Base-by-base conservation (phyloP, 2,113 vertebrate genomes). In the Xerus inauris region DNA sequence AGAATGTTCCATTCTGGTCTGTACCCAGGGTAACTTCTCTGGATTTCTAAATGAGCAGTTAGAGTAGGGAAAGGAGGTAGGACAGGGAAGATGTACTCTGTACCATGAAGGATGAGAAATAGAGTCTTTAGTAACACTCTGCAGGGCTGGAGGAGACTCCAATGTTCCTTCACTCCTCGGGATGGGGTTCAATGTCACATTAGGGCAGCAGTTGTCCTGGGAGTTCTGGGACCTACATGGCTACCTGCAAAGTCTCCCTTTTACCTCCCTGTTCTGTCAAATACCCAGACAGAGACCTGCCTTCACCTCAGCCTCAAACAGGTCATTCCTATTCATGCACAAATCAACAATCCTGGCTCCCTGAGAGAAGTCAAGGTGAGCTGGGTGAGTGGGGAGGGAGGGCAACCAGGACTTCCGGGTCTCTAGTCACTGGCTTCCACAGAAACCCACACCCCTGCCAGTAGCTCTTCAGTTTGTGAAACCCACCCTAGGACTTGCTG, bases 1-100 rank as follows among this genome's bases (percentile, higher is more conserved):
- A 82, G 89, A 92, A 77, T 84, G 87, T 49, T 87, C 80, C n/a
- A 26, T 93, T 96, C 91, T 81, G 85, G 89, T 67, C 42, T 51
- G 3, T 35, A 91, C 90, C 49, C 28, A 13, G 57, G 92, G 67
- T 30, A 51, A 49, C 76, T 84, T 71, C 65, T 32, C 72, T n/a
- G 38, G 80, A 6, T 93, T 83, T 81, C 96, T 72, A 54, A 95
- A 79, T 49, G 94, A 97, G 92, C 38, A 73, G 16, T 5, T 20
- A 89, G 6, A 85, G 24, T 6, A 16, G 35, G 30, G 38, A 42
- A 35, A 32, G 9, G 67, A 40, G 40, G 71, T 4, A 0, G 26
- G 8, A 26, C 6, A 1, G 22, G 81, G 65, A 75, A 75, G 69
- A 14, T 17, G 35, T 19, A 19, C 12, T 24, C 0, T 13, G 2